Percentiles rank a stretch among this genome's conserved stretches.
phyloP scores from a whole-genome alignment of 2,888 invertebrate species.

The Syritta pipiens region DNA sequence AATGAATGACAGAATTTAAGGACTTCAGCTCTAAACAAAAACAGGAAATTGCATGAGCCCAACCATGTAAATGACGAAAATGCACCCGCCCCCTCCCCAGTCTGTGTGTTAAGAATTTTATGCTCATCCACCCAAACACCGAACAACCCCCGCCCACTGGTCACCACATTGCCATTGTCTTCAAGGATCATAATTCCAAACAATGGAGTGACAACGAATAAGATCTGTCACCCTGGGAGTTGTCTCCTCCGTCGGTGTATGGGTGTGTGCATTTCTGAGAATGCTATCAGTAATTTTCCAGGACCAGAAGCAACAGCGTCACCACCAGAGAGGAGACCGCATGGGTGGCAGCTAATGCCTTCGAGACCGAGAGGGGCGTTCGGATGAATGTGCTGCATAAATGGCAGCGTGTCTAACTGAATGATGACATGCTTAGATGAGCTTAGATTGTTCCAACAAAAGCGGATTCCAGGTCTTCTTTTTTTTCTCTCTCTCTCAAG shows the following conservation, averaged over 20 bases:
- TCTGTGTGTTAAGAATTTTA: conserved; percentile 43
- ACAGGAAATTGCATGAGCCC: conserved; percentile 66
- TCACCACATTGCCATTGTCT: conserved; percentile 68
- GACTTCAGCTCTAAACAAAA: conserved; percentile 51
- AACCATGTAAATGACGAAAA: conserved; percentile 66
- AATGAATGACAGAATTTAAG: conserved; percentile 60
- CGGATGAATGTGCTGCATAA: conserved; percentile 47
- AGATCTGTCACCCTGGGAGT: conserved; percentile 60
- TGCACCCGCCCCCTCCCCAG: conserved; percentile 25
- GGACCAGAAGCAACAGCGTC: conserved; percentile 63
- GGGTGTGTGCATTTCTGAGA: conserved; percentile 18
- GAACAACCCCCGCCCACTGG: conserved; percentile 36
- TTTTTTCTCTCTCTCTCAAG: conserved; percentile 13
- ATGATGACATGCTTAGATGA: conserved; percentile 68
- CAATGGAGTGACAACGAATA: conserved; percentile 70
- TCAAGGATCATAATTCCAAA: conserved; percentile 70
- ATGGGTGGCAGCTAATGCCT: conserved; percentile 2
- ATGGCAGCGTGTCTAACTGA: conserved; percentile 67
- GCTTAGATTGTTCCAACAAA: conserved; percentile 64
- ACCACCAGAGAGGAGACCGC: conserved; percentile 55
- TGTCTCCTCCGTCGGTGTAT: not conserved
- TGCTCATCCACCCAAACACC: conserved; percentile 5
- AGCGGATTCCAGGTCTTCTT: conserved; percentile 26
- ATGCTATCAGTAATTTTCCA: conserved; percentile 68
- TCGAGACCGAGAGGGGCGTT: not conserved